Evolutionary conservation across 2,797 vertebrate genomes (phyloP), one percentile per base, ranked within the genome.

Genomic region (Rachycentron canadum): DNA sequence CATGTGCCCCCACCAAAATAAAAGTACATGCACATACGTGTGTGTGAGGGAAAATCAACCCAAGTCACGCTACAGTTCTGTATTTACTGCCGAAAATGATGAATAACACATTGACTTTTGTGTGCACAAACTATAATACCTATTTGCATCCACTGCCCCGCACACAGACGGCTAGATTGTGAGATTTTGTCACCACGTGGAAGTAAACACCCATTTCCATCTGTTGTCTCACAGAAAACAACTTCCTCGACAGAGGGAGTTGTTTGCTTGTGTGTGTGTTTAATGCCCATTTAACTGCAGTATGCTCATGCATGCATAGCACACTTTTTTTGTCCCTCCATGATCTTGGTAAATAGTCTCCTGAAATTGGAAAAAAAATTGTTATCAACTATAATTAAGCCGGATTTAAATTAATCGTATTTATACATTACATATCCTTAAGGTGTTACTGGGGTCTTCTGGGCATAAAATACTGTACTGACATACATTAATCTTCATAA

Each of bases 121-220:
- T 43, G 41, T 45, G 17, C 12, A 32, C 41, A 47, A 19, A 52
- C 40, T 43, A 25, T 13, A 32, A 43, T 3, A 25, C 6, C 25
- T 9, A 45, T 34, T 68, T 53, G 49, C 47, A 41, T 55, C 32
- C 7, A n/a, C 38, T 19, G 9, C 23, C 64, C 43, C 26, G 17
- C 5, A n/a, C 6, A 32, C 3, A 30, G 25, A 50, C 32, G 21
- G 3, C 3, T 12, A 21, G n/a, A 26, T 25, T 45, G 30, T 62
- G n/a, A 5, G 28, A 30, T 26, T 34, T 53, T 17, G 21, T 61
- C 8, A 12, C 14, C 30, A n/a, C 52, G 25, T 45, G 58, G 7
- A 43, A 26, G n/a, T 28, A 68, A 55, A 61, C 11, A 23, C 26
- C 30, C 16, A 7, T 76, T 45, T 47, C 50, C 65, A 47, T 62